These are phyloP conservation scores for Eupsilia transversa DNA, from an alignment of 2,888 invertebrate species.

Conservation along the genomic window DNA sequence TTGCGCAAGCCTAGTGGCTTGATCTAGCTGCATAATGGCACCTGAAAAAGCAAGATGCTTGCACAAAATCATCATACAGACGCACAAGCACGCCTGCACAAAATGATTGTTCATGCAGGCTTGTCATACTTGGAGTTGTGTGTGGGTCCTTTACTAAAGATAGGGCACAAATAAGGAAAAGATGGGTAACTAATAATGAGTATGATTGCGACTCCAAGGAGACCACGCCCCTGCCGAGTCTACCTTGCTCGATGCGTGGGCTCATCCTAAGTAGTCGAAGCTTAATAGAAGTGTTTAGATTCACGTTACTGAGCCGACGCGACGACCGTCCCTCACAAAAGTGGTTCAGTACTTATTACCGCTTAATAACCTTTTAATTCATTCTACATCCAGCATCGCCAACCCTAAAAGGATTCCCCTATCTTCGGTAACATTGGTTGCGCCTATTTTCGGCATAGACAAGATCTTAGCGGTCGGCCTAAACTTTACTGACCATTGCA, in stretches of 20 bases:
- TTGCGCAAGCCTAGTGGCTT: too few relatives aligned
- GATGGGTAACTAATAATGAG: background rate
- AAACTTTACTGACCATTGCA: conserved; percentile 96
- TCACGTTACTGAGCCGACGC: background rate
- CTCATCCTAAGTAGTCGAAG: background rate
- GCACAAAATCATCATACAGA: too few relatives aligned
- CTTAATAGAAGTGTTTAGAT: background rate
- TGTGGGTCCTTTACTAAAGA: too few relatives aligned
- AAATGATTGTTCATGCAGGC: too few relatives aligned
- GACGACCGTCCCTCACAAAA: background rate
- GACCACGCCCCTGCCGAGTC: too few relatives aligned
- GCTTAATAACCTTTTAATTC: background rate
- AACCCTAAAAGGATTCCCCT: conserved; percentile 70
- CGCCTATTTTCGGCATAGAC: conserved; percentile 95
- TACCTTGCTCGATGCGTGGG: background rate
- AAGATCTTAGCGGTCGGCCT: conserved; percentile 96
- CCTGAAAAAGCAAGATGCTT: too few relatives aligned
- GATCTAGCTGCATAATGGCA: too few relatives aligned
- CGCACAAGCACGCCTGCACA: too few relatives aligned
- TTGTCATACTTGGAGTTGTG: too few relatives aligned
- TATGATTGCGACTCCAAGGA: background rate
- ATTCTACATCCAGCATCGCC: conserved; percentile 19
- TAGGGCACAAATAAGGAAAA: background rate
- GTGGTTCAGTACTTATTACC: background rate
- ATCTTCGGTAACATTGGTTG: conserved; percentile 90